Evolutionary conservation across 1,140 invertebrate genomes (phyloP).

Genomic region (Drosophila truncata): DNA sequence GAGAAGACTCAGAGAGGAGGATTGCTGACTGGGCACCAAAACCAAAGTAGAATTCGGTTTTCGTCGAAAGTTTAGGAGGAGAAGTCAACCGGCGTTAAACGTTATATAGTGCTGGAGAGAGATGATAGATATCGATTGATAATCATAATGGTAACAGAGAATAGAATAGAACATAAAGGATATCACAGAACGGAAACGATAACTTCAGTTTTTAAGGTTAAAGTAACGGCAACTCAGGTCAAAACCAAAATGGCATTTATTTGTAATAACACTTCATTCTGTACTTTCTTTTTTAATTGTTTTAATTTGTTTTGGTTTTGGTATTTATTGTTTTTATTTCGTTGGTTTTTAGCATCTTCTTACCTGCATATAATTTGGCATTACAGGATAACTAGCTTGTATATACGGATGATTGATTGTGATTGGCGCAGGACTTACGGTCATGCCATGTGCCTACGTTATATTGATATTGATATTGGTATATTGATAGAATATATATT

Average conservation of each 20-base stretch:
- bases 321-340: slow-evolving; percentile 26
- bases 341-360: slow-evolving; percentile 64
- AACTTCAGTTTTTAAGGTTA: slow-evolving; percentile 27
- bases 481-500: slow-evolving; percentile 55
- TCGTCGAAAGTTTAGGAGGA: slow-evolving; percentile 5
- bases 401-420: slow-evolving; percentile 86
- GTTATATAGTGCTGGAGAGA: slow-evolving; percentile 46
- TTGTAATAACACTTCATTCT: slow-evolving; percentile 39
- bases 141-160: slow-evolving; percentile 12
- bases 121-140: slow-evolving; percentile 45
- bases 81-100: slow-evolving; percentile 27
- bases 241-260: slow-evolving; percentile 52
- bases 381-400: slow-evolving; percentile 85
- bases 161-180: slow-evolving; percentile 20
- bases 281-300: not conserved
- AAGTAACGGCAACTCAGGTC: slow-evolving; percentile 43
- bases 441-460: slow-evolving; percentile 85
- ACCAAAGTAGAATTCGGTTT: slow-evolving; percentile 23
- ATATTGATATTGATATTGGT: slow-evolving; percentile 53
- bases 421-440: slow-evolving; percentile 86
- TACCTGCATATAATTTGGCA: slow-evolving; percentile 85
- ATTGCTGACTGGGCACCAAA: slow-evolving; percentile 21
- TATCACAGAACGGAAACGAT: slow-evolving; percentile 29
- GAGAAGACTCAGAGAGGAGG: slow-evolving; percentile 31
- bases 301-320: slow-evolving; percentile 25